Evolutionary conservation across 2,888 invertebrate genomes (phyloP).

Genomic region (Flexamia atlantica): DNA sequence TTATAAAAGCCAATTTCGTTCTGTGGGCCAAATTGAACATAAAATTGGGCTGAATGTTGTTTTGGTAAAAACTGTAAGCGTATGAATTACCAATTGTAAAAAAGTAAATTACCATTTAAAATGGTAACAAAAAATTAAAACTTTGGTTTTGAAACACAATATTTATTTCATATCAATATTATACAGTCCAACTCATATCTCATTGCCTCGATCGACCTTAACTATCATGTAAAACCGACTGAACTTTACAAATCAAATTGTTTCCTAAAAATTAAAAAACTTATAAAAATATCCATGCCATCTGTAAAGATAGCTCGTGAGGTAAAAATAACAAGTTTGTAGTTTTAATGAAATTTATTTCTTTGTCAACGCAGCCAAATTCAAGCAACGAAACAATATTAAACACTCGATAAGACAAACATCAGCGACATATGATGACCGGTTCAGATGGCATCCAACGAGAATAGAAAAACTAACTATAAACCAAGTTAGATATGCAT

Average conservation of each 20-base stretch:
- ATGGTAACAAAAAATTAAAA: slow-evolving; percentile 6
- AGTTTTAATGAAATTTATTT: slow-evolving; percentile 64
- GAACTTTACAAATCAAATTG: not conserved
- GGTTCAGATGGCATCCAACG: slow-evolving; percentile 55
- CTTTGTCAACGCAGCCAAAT: slow-evolving; percentile 68
- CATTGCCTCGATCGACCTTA: not conserved
- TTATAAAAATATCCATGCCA: not conserved
- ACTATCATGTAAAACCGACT: not conserved
- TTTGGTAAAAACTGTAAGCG: no score
- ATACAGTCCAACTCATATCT: not conserved
- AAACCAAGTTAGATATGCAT: slow-evolving; percentile 57
- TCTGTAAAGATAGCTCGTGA: not conserved
- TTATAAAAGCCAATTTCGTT: no score
- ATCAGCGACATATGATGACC: slow-evolving; percentile 68
- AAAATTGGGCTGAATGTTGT: no score
- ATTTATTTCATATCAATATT: slow-evolving; percentile 15
- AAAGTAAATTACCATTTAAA: not conserved
- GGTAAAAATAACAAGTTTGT: slow-evolving; percentile 15
- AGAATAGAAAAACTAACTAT: slow-evolving; percentile 59
- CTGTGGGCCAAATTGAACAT: no score
- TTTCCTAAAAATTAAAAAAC: not conserved
- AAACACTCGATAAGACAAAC: slow-evolving; percentile 67
- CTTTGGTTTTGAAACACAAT: slow-evolving; percentile 1
- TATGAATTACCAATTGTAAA: no score
- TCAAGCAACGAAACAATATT: slow-evolving; percentile 68